A percentile compares a stretch with the other conserved stretches of the same genome.
phyloP scores from a whole-genome alignment of 1,140 invertebrate genomes.

The Drosophila azteca region DNA sequence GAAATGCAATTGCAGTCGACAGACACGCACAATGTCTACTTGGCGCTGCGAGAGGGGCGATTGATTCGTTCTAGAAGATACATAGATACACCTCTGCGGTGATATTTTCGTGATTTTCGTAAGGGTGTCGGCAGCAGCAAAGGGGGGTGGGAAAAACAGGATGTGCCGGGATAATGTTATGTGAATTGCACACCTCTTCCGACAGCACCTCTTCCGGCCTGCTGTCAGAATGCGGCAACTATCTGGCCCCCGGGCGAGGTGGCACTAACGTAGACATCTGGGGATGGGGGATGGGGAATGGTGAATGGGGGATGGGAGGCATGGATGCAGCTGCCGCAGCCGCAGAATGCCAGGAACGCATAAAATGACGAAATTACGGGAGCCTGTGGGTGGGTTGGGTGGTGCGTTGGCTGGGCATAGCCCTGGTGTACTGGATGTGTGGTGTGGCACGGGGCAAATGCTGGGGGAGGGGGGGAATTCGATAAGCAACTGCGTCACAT shows the following conservation, averaged over 20 bases:
- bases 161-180: slow-evolving; percentile 44
- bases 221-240: slow-evolving; percentile 28
- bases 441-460: neutral
- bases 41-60: neutral
- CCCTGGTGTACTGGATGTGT: neutral
- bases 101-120: slow-evolving; percentile 7
- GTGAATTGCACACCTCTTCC: slow-evolving; percentile 69
- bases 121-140: slow-evolving; percentile 1
- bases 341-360: slow-evolving; percentile 52
- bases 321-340: slow-evolving; percentile 27
- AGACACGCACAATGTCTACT: slow-evolving; percentile 8
- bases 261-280: slow-evolving; percentile 53
- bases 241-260: slow-evolving; percentile 52
- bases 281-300: neutral
- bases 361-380: slow-evolving; percentile 49
- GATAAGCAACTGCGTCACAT: slow-evolving; percentile 45
- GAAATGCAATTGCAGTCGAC: neutral
- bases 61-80: no score
- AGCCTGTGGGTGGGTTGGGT: neutral
- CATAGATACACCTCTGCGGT: no score
- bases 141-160: slow-evolving; percentile 1
- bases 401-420: slow-evolving; percentile 2
- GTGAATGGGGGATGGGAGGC: neutral
- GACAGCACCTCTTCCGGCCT: slow-evolving; percentile 6
- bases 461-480: slow-evolving; percentile 32